Base-by-base conservation (phyloP, 1,140 invertebrate species). In the Pomacea maculata region DNA sequence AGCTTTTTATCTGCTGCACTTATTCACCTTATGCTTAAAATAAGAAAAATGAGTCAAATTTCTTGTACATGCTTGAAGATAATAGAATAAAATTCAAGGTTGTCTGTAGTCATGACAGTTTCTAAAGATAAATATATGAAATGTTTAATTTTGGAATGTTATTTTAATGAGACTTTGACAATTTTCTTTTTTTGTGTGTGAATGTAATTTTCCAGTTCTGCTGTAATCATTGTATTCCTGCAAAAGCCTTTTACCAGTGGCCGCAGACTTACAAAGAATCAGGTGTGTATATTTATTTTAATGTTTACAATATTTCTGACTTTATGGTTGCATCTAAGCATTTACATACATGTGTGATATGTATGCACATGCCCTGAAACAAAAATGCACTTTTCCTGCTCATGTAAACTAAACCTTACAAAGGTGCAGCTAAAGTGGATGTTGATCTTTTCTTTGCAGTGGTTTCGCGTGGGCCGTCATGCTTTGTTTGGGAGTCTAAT, bases 241-340 rank as follows among this genome's bases (percentile, higher is more conserved):
- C 92, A 93, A 85, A 93, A 92, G 81, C 92, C 92, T 52, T 92
- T 93, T 76, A 87, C 91, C n/a, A 84, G 84, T 64, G 91, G 92
- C 25, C 88, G 88, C 80, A 84, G 84, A 74, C 78, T 93, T 21
- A 87, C 88, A 82, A 92, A 92, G 82, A 86, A 91, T 78, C 88
- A 92, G 86, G 91, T 92, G 85, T 82, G 83, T 61, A 73, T 74
- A 57, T 17, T 65, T 61, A 19, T 57, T 25, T 75, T 52, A 21
- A 15, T 64, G 14, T 76, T 25, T 76, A 25, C 63, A 70, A 70
- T 70, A 34, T 70, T 25, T 70, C 67, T 25, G 9, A 65, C 7
- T 19, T 65, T 45, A 45, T 45, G 34, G 6, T 19, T 65, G 64
- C 17, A 65, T 65, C 64, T 70, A 70, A 8, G 67, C 29, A 70